These are phyloP conservation scores for Cephalopachus bancanus DNA, from an alignment of 2,797 vertebrate species.

Conservation along the genomic window DNA sequence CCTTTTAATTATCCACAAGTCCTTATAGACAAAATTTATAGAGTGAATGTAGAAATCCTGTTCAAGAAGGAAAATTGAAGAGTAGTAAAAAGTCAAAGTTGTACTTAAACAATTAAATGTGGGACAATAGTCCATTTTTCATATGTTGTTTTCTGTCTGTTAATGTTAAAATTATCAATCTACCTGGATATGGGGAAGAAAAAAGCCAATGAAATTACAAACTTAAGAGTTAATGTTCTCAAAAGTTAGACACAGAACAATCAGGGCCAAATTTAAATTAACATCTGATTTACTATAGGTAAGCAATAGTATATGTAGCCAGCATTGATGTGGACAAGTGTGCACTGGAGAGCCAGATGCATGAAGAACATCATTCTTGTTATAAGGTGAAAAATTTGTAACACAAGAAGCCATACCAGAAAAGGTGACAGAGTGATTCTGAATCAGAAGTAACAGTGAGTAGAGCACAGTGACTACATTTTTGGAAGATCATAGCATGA, in stretches of 20 bases:
- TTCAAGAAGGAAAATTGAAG: neutral
- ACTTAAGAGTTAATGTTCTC: neutral
- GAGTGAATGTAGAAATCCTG: neutral
- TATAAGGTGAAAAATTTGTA: neutral
- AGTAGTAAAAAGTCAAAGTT: accelerated
- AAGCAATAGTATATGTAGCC: neutral
- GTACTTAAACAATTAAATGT: neutral
- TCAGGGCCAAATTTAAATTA: neutral
- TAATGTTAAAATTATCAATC: neutral
- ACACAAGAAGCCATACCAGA: neutral
- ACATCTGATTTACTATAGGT: neutral
- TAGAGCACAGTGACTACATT: accelerated
- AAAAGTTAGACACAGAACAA: neutral
- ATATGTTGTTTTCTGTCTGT: neutral
- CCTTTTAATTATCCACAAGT: neutral
- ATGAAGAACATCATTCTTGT: neutral
- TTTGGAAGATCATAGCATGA: neutral
- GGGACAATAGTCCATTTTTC: neutral
- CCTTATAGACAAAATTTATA: accelerated
- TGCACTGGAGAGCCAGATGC: too few species aligned
- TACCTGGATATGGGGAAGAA: accelerated
- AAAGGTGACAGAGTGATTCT: neutral
- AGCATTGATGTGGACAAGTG: neutral
- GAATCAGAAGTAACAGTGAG: neutral
- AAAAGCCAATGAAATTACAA: neutral